Conservation (phyloP, 2,113 vertebrate species). For the Scalopus aquaticus region DNA sequence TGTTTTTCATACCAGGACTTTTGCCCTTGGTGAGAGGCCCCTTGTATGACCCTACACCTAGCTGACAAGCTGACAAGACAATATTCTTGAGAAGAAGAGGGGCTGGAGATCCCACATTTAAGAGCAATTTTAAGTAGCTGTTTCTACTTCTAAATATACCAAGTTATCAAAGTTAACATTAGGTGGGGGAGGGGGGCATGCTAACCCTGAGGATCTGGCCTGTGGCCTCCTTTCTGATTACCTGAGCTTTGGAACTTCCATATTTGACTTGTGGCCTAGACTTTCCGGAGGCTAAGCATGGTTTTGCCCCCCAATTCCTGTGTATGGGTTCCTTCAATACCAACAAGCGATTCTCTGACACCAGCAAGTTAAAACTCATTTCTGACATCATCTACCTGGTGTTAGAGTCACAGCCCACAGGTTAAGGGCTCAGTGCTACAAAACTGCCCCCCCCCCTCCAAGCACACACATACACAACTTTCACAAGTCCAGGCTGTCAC, state of each 20-base stretch:
- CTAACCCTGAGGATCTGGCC: background rate
- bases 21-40: no score
- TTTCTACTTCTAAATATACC: background rate
- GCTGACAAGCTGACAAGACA: no score
- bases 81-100: no score
- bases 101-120: background rate
- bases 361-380: background rate
- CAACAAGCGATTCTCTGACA: background rate
- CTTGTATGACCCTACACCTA: no score
- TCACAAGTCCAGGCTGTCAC: background rate
- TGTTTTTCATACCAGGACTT: no score
- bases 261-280: background rate
- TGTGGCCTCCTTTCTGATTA: background rate
- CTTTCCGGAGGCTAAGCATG: background rate
- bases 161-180: background rate
- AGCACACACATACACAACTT: no score
- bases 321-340: background rate
- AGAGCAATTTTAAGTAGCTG: background rate
- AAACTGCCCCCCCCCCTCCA: background rate
- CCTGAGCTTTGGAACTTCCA: background rate
- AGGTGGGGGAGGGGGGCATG: rapidly evolving
- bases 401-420: background rate
- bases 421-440: background rate
- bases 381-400: background rate
- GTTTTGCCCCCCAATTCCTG: background rate